A percentile compares a stretch with the other conserved stretches of the same genome.
Conservation (phyloP, 1,140 invertebrate genomes). For the Lerema accius region DNA sequence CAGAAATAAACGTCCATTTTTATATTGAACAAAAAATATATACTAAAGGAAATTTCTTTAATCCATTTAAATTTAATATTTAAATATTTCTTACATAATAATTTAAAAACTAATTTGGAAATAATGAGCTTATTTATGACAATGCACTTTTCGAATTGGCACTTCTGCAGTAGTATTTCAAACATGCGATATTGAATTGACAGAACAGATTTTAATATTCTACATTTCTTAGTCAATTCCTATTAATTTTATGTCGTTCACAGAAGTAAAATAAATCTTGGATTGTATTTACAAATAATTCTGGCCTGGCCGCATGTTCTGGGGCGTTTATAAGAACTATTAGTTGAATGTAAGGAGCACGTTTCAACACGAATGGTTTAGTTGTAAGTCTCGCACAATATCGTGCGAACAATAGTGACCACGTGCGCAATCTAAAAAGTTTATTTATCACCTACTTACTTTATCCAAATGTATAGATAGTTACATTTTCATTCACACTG, state of each 20-base stretch:
- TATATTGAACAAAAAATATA: slow-evolving; percentile 4
- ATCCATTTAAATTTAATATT: slow-evolving; percentile 3
- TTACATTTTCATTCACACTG: background rate
- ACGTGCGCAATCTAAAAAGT: background rate
- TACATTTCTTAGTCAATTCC: slow-evolving; percentile 13
- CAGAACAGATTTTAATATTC: slow-evolving; percentile 1
- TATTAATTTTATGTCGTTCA: background rate
- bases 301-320: background rate
- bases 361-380: background rate
- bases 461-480: background rate
- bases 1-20: slow-evolving; percentile 34
- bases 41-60: slow-evolving; percentile 6
- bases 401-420: background rate
- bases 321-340: too few relatives aligned
- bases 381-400: too few relatives aligned
- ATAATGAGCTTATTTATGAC: slow-evolving; percentile 30
- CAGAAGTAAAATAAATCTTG: background rate
- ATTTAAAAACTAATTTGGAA: slow-evolving; percentile 26
- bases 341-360: too few relatives aligned
- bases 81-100: slow-evolving; percentile 17
- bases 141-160: slow-evolving; percentile 40
- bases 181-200: slow-evolving; percentile 16
- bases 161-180: slow-evolving; percentile 38
- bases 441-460: background rate
- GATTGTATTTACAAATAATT: background rate